A percentile compares a stretch with the other conserved stretches of the same genome.
These are phyloP conservation scores for Diphyllodes magnificus DNA, from an alignment of 2,113 vertebrate genomes.

Conservation along the genomic window DNA sequence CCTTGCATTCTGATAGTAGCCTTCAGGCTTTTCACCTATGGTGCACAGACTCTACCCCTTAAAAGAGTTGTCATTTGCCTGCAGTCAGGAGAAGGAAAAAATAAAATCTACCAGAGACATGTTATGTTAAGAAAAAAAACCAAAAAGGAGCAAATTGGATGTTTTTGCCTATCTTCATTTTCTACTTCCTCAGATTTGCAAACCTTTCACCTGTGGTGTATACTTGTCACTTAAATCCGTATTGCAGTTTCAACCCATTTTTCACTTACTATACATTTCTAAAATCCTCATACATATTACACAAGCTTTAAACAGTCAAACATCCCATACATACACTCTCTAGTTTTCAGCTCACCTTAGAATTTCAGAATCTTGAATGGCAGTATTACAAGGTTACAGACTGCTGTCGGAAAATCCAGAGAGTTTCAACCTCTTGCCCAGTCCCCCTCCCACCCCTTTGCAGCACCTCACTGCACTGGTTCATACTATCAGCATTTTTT, in stretches of 20 bases:
- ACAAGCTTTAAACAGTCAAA: neutral
- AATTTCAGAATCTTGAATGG: neutral
- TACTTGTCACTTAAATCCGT: neutral
- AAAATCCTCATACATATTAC: conserved; percentile 3
- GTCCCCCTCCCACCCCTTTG: neutral
- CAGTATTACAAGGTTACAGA: neutral
- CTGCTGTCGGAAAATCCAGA: neutral
- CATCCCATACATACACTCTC: neutral
- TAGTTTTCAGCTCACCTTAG: neutral
- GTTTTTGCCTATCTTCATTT: conserved; percentile 1
- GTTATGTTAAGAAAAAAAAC: neutral
- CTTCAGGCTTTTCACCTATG: neutral
- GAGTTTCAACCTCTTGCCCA: neutral
- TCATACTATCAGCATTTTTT: neutral
- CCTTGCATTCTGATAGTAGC: conserved; percentile 5
- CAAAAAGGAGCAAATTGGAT: neutral
- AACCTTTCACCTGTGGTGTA: neutral
- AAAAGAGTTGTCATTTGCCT: neutral
- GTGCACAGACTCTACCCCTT: neutral
- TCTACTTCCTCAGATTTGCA: conserved; percentile 15
- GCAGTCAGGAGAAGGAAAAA: neutral
- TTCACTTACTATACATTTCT: conserved; percentile 64
- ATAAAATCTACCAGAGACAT: neutral
- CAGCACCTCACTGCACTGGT: neutral
- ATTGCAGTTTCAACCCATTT: conserved; percentile 44